Conservation (phyloP, 2,797 vertebrate genomes). For the Yasuhikotakia modesta region DNA sequence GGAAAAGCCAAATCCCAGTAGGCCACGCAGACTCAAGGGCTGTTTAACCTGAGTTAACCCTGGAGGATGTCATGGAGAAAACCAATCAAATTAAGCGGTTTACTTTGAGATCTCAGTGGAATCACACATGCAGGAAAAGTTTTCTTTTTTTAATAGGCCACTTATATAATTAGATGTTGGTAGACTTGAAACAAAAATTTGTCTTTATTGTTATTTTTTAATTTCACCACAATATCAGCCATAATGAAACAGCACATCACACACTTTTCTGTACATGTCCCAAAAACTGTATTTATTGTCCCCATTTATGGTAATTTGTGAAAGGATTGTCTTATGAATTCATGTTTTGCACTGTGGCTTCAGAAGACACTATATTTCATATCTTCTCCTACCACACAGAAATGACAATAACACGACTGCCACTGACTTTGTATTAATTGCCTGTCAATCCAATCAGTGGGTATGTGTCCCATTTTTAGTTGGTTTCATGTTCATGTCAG, state of each 20-base stretch:
- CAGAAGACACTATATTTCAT: constrained; percentile 25
- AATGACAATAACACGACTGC: constrained; percentile 24
- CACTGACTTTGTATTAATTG: constrained; percentile 31
- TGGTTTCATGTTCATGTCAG: constrained; percentile 20
- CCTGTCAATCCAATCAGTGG: constrained; percentile 29
- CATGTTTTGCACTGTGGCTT: constrained; percentile 14
- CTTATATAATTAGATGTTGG: neutral
- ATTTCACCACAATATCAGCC: neutral
- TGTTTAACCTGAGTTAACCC: constrained; percentile 52
- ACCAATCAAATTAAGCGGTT: constrained; percentile 29
- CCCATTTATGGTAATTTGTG: neutral
- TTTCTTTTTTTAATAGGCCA: constrained; percentile 29
- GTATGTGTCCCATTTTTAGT: neutral
- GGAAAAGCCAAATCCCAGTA: constrained; percentile 32
- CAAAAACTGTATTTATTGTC: neutral
- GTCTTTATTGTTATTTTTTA: neutral
- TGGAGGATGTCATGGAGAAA: constrained; percentile 47
- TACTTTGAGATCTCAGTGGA: constrained; percentile 21
- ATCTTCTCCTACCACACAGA: constrained; percentile 16
- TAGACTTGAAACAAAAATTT: neutral
- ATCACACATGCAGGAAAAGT: constrained; percentile 2
- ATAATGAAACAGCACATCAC: neutral
- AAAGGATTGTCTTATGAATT: constrained; percentile 24
- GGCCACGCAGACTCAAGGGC: constrained; percentile 39
- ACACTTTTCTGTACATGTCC: neutral